phyloP scores from a whole-genome alignment of 2,888 invertebrate species.

The Pterostichus niger region DNA sequence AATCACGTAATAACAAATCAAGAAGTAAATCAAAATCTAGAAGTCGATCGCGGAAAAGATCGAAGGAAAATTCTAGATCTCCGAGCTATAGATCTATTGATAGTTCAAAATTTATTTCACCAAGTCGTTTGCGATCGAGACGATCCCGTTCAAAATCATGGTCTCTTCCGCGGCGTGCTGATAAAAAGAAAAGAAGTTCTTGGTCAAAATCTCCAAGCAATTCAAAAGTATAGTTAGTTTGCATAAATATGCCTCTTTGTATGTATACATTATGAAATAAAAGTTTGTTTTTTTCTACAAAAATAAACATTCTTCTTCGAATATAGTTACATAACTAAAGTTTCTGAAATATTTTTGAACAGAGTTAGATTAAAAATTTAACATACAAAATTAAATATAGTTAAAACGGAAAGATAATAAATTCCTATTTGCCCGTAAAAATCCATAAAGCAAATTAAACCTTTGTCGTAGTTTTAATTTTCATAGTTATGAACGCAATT shows the following conservation, averaged over 20 bases:
- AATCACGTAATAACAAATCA: constrained; percentile 71
- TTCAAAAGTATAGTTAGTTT: constrained; percentile 28
- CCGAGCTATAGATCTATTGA: constrained; percentile 72
- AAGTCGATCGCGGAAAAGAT: constrained; percentile 72
- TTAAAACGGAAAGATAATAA: too few species aligned
- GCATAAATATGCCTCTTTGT: too few species aligned
- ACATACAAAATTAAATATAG: too few species aligned
- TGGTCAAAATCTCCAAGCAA: constrained; percentile 79
- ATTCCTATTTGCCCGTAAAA: too few species aligned
- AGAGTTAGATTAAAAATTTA: too few species aligned
- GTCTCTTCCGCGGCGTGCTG: constrained; percentile 79
- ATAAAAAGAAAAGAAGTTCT: constrained; percentile 77
- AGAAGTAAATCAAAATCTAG: constrained; percentile 70
- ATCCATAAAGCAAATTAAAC: too few species aligned
- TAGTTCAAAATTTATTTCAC: constrained; percentile 75
- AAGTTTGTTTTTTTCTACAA: constrained; percentile 1
- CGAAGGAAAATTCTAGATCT: constrained; percentile 68
- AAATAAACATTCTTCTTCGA: too few species aligned
- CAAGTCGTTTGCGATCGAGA: constrained; percentile 72
- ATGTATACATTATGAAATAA: not conserved
- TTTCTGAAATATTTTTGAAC: too few species aligned
- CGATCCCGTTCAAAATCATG: constrained; percentile 80
- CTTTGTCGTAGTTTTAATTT: too few species aligned
- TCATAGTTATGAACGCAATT: too few species aligned
- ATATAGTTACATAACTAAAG: too few species aligned